Evolutionary conservation across 92 coral and sea anemone species (phyloP).

Genomic region (Epizoanthus ramosus): DNA sequence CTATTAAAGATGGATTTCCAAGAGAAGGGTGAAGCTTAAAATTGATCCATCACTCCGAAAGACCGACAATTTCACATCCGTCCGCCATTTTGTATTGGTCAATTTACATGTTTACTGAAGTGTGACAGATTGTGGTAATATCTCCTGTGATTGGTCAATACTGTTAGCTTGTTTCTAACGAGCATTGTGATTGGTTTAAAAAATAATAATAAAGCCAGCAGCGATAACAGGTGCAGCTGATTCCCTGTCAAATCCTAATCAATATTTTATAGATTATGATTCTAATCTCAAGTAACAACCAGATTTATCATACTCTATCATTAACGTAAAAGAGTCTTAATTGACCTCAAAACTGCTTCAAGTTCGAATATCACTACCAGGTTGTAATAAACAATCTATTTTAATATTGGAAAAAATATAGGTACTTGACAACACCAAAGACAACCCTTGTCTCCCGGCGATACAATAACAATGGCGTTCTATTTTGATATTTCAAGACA

Average conservation of each 20-base stretch:
- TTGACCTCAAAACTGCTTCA: not conserved
- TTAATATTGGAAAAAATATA: not conserved
- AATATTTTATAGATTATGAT: constrained; percentile 29
- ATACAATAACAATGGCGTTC: not conserved
- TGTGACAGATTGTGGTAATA: not conserved
- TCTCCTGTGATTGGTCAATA: constrained; percentile 30
- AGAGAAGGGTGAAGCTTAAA: not conserved
- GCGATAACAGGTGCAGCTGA: constrained; percentile 27
- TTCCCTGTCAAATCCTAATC: constrained; percentile 16
- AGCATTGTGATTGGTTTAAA: constrained; percentile 13
- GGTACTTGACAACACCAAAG: not conserved
- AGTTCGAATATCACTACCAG: not conserved
- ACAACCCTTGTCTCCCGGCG: not conserved
- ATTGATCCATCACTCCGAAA: not conserved
- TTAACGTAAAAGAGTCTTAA: not conserved
- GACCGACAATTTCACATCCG: constrained; percentile 24
- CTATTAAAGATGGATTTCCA: constrained; percentile 5
- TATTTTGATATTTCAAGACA: not conserved
- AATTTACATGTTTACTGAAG: constrained; percentile 15
- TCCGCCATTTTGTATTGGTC: constrained; percentile 46
- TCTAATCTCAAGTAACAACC: constrained; percentile 13
- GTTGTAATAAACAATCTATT: not conserved
- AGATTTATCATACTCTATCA: constrained; percentile 1
- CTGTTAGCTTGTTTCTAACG: not conserved
- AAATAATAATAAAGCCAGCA: not conserved